Base-by-base conservation (phyloP, 2,888 invertebrate genomes). In the Aphodius granarius region DNA sequence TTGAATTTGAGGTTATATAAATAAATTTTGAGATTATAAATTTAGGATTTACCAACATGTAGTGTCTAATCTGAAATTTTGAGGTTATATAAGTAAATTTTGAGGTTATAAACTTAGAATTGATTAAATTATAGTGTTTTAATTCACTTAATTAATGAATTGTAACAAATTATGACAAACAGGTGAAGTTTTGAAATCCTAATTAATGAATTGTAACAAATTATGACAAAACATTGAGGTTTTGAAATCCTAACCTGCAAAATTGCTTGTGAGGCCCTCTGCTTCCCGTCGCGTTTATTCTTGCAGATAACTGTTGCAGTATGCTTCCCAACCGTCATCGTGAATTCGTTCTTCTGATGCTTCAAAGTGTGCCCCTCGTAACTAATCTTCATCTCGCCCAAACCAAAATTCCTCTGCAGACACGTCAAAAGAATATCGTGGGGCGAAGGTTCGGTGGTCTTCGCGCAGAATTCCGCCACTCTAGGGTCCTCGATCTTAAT, bases 251-350 rank as follows among this genome's bases (percentile, higher is more conserved):
- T 78, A 82, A 94, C 94, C 90, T 95, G 95, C 68, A 99, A 88
- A 81, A 99, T 97, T 6, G 95, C 93, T 87, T 99, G 99, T 3
- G 98, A 95, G 17, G 99, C 99, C 81, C 95, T 89, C 85, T 99
- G 99, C 86, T 98, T 98, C 5, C 98, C 99, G 79, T 97, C 97
- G 83, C 96, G 92, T 87, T 99, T 99, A 88, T 98, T 99, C 86
- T 95, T 95, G 86, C 98, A 97, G n/a, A 94, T 89, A 19, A 98
- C 97, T 19, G 94, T 94, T 0, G 96, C 97, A 13, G 92, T 91
- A 85, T 98, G 96, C 85, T 96, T 96, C 72, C 97, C 98, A 64
- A 98, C 97, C 13, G 92, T 93, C 96, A 99, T 97, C 43, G 94
- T 95, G 84, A 97, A 95, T 88, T 97, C 96, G 84, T 97, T 97